A percentile compares a stretch with the other conserved stretches of the same genome.
These are phyloP conservation scores for Erethizon dorsatum DNA, from an alignment of 2,797 vertebrate genomes.

Conservation along the genomic window DNA sequence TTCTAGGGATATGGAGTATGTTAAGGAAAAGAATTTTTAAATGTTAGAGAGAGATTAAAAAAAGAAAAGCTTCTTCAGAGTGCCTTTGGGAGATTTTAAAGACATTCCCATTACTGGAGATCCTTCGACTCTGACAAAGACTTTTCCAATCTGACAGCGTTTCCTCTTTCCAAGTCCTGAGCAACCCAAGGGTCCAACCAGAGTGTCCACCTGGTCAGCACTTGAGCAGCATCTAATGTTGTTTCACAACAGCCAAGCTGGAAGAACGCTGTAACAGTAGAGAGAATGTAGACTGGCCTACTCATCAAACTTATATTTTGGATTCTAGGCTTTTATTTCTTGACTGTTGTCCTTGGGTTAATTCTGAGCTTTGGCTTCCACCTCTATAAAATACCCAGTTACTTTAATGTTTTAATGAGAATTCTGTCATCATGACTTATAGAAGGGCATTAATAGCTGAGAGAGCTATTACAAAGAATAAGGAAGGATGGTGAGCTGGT, in stretches of 20 bases:
- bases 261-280: neutral
- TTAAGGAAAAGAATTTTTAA: neutral
- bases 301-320: neutral
- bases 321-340: conserved; percentile 35
- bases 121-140: neutral
- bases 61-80: neutral
- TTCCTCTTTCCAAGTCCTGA: neutral
- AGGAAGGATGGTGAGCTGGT: neutral
- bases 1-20: neutral
- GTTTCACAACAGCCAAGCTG: neutral
- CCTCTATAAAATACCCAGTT: neutral
- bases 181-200: neutral
- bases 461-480: neutral
- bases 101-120: neutral
- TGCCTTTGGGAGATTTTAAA: neutral
- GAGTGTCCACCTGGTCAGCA: neutral
- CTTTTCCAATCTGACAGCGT: neutral
- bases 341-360: neutral
- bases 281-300: neutral
- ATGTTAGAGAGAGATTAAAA: neutral
- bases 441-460: conserved; percentile 3
- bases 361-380: neutral
- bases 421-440: neutral
- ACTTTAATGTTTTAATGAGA: conserved; percentile 52
- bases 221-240: neutral